A percentile compares a stretch with the other conserved stretches of the same genome.
Conservation (phyloP, 2,113 vertebrate species). For the Tetraodon nigroviridis region DNA sequence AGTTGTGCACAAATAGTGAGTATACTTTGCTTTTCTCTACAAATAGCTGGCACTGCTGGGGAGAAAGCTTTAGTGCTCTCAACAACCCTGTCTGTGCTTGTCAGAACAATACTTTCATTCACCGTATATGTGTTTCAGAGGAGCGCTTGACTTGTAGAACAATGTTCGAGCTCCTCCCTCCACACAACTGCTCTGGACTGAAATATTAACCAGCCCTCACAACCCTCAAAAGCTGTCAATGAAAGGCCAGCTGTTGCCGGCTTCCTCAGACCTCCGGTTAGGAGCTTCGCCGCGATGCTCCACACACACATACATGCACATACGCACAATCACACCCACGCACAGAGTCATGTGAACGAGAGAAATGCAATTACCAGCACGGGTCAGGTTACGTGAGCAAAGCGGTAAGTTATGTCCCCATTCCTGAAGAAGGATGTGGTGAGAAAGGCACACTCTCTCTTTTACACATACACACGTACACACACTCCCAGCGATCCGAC, state of each 20-base stretch:
- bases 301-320: slow-evolving; percentile 16
- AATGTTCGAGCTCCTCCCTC: slow-evolving; percentile 15
- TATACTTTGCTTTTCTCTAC: slow-evolving; percentile 27
- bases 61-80: slow-evolving; percentile 2
- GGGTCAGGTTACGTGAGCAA: slow-evolving; percentile 69
- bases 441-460: slow-evolving; percentile 40
- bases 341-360: slow-evolving; percentile 55
- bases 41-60: slow-evolving; percentile 28
- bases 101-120: slow-evolving; percentile 24
- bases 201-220: slow-evolving; percentile 65
- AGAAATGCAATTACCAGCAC: slow-evolving; percentile 58
- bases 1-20: slow-evolving; percentile 30
- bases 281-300: slow-evolving; percentile 31
- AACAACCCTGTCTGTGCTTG: slow-evolving; percentile 4
- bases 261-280: slow-evolving; percentile 35
- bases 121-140: slow-evolving; percentile 36
- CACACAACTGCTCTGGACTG: slow-evolving; percentile 43
- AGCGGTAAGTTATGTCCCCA: slow-evolving; percentile 56
- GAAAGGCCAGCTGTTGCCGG: slow-evolving; percentile 73
- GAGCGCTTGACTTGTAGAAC: slow-evolving; percentile 50
- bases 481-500: slow-evolving; percentile 9
- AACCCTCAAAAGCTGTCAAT: slow-evolving; percentile 62
- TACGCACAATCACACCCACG: slow-evolving; percentile 18
- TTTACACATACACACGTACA: slow-evolving; percentile 15
- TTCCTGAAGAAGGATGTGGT: slow-evolving; percentile 60